Conservation (phyloP, 2,113 vertebrate species). For the Rhynchomys soricoides region DNA sequence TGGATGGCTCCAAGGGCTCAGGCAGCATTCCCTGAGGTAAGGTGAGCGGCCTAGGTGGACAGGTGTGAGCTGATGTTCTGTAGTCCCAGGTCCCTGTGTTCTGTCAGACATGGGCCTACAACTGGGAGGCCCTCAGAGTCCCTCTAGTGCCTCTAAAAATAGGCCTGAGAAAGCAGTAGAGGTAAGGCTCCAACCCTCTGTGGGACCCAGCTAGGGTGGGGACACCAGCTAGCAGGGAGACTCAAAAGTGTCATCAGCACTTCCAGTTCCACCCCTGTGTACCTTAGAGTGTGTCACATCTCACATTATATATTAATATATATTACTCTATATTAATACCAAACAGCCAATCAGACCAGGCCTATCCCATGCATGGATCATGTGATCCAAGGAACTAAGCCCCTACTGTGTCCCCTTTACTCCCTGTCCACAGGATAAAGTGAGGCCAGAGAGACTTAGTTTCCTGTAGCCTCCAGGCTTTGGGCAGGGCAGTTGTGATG, state of each 20-base stretch:
- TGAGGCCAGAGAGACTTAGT: neutral
- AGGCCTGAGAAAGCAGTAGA: neutral
- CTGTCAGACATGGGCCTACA: neutral
- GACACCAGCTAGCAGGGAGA: neutral
- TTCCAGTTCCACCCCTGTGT: neutral
- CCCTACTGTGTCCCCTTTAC: neutral
- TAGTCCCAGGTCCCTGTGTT: neutral
- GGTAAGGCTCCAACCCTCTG: too few relatives aligned
- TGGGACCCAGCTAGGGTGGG: neutral
- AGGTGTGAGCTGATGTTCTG: too few relatives aligned
- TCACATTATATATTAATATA: too few relatives aligned
- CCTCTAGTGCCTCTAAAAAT: neutral
- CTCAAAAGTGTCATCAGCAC: too few relatives aligned
- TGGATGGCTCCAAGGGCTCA: rapidly evolving
- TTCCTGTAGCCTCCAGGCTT: neutral
- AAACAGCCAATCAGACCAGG: neutral
- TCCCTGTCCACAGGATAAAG: neutral
- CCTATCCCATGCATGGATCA: rapidly evolving
- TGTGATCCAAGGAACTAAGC: too few relatives aligned
- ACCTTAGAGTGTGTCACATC: neutral
- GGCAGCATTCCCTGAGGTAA: rapidly evolving
- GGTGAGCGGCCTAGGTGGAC: neutral
- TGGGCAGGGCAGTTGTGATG: neutral
- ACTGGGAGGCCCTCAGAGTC: too few relatives aligned
- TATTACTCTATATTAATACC: too few relatives aligned